Evolutionary conservation across 2,888 invertebrate genomes (phyloP), one percentile per base, ranked within the genome.

Genomic region (Macrophya alboannulata): DNA sequence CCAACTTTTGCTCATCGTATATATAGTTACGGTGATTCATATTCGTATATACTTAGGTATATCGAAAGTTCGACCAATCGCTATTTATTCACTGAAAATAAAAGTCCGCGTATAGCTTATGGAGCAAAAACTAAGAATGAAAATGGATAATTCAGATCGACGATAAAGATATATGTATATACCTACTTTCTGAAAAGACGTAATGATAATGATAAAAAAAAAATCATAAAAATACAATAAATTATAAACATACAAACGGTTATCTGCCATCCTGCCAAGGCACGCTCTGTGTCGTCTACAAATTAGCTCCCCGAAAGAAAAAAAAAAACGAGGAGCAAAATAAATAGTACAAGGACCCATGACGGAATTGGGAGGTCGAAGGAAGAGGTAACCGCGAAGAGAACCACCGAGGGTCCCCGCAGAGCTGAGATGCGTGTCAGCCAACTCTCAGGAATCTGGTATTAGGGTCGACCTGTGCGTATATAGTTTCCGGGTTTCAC

Each of bases 311-410:
- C 51, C 40, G 15, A 81, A 62, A 40, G 62, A 37, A 76, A 43
- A 21, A 81, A 62, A 40, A 81, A 37, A 76, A 43, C 8, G 15
- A 77, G 31, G 31, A 45, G 31, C 17, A 25, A n/a, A 74, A 77
- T 77, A 77, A 77, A 77, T 48, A 37, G 77, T 9, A 74, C 76
- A 77, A 77, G 76, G 76, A 48, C 48, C 59, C 40, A 10, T 55
- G 31, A 37, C 51, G 37, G 55, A 51, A 77, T 77, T 51, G 55
- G 77, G 51, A 48, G 43, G 59, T 40, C 21, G 40, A 43, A 59
- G 59, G 59, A 62, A 59, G 81, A 81, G 59, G 62, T 81, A 40
- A 59, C 81, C 59, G 62, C 62, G 81, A 81, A 48, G 43, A 81
- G 81, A 37, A 62, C 40, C 40, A 17, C 43, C 62, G 62, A 62